Conservation (phyloP, 2,113 vertebrate genomes). For the Marcusenius ussheri region DNA sequence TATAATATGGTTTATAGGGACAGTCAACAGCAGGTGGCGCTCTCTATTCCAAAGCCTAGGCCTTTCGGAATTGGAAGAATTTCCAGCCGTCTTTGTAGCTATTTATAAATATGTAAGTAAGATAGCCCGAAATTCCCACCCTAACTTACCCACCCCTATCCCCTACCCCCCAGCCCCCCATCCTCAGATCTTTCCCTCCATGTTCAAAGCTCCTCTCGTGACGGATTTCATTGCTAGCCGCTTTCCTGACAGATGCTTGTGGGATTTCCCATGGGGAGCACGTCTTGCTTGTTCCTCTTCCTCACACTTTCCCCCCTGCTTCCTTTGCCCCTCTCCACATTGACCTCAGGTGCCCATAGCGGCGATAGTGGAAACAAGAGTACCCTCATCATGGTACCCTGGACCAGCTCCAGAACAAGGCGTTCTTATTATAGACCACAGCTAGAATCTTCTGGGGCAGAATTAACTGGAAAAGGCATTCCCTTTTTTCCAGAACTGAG, state of each 20-base stretch:
- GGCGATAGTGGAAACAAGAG: slow-evolving; percentile 18
- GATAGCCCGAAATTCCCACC: slow-evolving; percentile 45
- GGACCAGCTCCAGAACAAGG: background rate
- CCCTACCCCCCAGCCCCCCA: background rate
- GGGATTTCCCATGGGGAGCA: slow-evolving; percentile 41
- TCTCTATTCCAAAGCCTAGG: slow-evolving; percentile 49
- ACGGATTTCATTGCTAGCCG: slow-evolving; percentile 48
- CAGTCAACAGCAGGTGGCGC: slow-evolving; percentile 59
- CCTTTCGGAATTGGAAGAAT: slow-evolving; percentile 50
- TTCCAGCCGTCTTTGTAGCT: slow-evolving; percentile 49
- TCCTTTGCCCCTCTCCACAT: slow-evolving; percentile 7
- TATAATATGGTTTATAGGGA: background rate
- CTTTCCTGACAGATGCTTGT: slow-evolving; percentile 46
- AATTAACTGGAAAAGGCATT: background rate
- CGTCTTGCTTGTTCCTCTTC: slow-evolving; percentile 18
- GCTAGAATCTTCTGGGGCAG: slow-evolving; percentile 26
- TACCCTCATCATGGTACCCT: background rate
- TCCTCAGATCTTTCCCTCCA: slow-evolving; percentile 62
- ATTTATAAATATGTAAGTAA: slow-evolving; percentile 73
- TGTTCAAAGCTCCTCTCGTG: slow-evolving; percentile 44
- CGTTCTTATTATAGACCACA: slow-evolving; percentile 44
- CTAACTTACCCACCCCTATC: background rate
- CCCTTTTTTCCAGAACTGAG: background rate
- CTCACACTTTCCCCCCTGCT: background rate
- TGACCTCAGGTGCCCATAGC: background rate